These are phyloP conservation scores for Phoenoteleia sp. DNA, from an alignment of 2,888 invertebrate species.

Conservation along the genomic window DNA sequence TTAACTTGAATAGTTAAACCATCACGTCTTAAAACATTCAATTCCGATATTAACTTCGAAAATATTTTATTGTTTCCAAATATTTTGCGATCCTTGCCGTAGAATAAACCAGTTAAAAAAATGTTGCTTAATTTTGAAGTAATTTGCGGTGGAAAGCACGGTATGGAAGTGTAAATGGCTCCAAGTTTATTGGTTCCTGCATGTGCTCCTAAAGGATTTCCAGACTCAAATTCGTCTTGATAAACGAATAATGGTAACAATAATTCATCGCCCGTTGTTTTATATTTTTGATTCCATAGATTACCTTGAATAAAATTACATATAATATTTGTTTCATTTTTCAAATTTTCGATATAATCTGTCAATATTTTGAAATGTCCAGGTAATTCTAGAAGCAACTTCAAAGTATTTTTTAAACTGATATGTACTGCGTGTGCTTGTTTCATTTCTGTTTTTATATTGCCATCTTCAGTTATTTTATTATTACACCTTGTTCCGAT, in stretches of 20 bases:
- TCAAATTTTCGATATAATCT: constrained; percentile 29
- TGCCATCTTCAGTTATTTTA: not conserved
- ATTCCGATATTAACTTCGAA: constrained; percentile 21
- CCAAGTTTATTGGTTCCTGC: constrained; percentile 46
- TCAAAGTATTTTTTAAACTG: constrained; percentile 34
- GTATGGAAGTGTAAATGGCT: constrained; percentile 39
- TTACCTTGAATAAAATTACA: constrained; percentile 43
- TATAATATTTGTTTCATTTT: constrained; percentile 13
- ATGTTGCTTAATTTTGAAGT: constrained; percentile 27
- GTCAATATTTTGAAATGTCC: constrained; percentile 10
- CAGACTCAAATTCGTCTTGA: constrained; percentile 17
- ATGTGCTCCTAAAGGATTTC: constrained; percentile 33
- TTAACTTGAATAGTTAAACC: not conserved
- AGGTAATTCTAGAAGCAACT: constrained; percentile 41
- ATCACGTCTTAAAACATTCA: not conserved
- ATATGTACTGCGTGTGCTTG: constrained; percentile 11
- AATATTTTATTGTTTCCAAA: constrained; percentile 29
- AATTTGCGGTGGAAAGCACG: constrained; percentile 31
- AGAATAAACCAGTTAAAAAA: constrained; percentile 38
- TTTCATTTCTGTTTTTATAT: not conserved
- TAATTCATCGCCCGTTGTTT: not conserved
- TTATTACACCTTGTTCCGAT: constrained; percentile 17
- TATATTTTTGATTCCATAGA: constrained; percentile 25
- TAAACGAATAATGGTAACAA: constrained; percentile 38
- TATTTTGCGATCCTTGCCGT: constrained; percentile 36